A percentile compares a stretch with the other conserved stretches of the same genome.
These are phyloP conservation scores for Cheilosia scutellata DNA, from an alignment of 2,888 invertebrate genomes.

Conservation along the genomic window DNA sequence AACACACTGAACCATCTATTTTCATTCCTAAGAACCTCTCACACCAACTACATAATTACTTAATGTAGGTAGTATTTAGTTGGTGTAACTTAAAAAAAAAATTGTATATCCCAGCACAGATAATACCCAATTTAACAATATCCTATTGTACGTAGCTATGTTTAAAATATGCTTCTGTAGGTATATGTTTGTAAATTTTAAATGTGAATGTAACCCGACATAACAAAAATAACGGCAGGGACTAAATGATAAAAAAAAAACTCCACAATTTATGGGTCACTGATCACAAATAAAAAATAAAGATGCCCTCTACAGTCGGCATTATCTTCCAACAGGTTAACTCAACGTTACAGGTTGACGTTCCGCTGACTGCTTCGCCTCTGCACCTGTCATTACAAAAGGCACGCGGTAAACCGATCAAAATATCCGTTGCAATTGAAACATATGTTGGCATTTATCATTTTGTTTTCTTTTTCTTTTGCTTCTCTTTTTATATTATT, in stretches of 20 bases:
- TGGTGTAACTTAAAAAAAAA: background rate
- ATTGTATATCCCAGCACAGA: background rate
- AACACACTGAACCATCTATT: too few relatives aligned
- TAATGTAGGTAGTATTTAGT: too few relatives aligned
- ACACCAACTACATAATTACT: background rate
- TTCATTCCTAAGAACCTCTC: background rate
- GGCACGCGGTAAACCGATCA: constrained; percentile 70
- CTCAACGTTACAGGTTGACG: constrained; percentile 61
- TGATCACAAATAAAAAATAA: constrained; percentile 37
- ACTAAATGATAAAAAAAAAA: constrained; percentile 15
- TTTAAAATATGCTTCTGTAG: constrained; percentile 8
- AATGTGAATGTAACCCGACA: constrained; percentile 10
- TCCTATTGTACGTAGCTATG: too few relatives aligned
- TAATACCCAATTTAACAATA: background rate
- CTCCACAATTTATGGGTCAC: constrained; percentile 49
- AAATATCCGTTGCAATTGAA: constrained; percentile 67
- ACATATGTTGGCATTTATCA: constrained; percentile 55
- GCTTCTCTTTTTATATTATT: background rate
- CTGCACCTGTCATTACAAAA: constrained; percentile 72
- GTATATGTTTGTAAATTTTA: background rate
- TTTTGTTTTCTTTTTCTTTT: constrained; percentile 1
- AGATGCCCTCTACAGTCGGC: background rate
- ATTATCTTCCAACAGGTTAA: constrained; percentile 63
- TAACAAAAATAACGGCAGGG: constrained; percentile 27
- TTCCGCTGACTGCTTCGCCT: constrained; percentile 56